Base-by-base conservation (phyloP, 1,140 invertebrate genomes). In the Elymnias hypermnestra region DNA sequence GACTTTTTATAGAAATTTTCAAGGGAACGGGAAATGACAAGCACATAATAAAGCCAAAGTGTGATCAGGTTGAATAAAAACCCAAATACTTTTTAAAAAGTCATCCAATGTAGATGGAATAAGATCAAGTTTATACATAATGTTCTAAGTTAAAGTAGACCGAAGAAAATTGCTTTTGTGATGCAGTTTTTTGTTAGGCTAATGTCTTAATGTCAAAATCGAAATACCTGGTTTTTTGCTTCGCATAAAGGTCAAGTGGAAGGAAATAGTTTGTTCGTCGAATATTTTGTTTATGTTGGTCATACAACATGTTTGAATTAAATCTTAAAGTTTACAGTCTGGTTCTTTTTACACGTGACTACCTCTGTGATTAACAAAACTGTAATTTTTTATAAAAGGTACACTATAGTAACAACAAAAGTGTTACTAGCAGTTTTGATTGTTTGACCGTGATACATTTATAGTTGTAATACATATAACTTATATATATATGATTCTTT, bases 121-220 rank as follows among this genome's bases (percentile, higher is more conserved):
- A 29, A 29, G 3, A 17, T 26, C 25, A 26, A 26, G 25, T 6
- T 18, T 5, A 4, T 17, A 5, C 18, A 7, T 35, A 18, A 35
- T 35, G 13, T 35, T 35, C 31, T 13, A 7, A 18, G 31, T 17
- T 33, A 33, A 35, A 35, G 17, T 35, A n/a, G 31, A 18, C 31
- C 31, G 13, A 35, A 35, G 31, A 35, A 35, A 35, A 35, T 35
- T 35, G 31, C 31, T 35, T 31, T 35, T 17, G 31, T 18, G 31
- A 35, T 35, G 31, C 31, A 2, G 31, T 40, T 40, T 40, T 40
- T 40, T 40, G 23, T 18, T 28, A 13, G 13, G 4, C 31, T 35
- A 35, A 18, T 35, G 31, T 35, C 18, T 43, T 29, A 15, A 17
- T 22, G 41, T 35, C 3, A 14, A 13, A 5, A 4, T 35, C 29